These are phyloP conservation scores for Caenorhabditis angaria DNA, from an alignment of 2,888 invertebrate genomes.

Conservation along the genomic window DNA sequence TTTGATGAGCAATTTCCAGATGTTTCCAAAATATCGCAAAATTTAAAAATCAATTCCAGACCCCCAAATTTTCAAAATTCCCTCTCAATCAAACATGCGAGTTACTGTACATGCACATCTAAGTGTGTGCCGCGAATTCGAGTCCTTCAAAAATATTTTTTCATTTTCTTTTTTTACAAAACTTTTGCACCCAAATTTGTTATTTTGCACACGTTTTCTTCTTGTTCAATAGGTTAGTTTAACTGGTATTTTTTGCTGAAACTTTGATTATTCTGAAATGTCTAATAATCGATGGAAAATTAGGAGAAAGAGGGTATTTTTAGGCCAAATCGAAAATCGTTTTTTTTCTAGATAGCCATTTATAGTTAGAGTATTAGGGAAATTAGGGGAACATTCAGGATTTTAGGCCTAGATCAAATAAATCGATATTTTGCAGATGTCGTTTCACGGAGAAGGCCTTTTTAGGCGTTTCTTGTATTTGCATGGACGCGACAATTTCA, in stretches of 20 bases:
- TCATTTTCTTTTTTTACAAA: not conserved
- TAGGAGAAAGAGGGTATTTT: no score
- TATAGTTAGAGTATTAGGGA: no score
- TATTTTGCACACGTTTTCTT: no score
- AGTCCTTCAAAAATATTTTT: not conserved
- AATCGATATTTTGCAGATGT: not conserved
- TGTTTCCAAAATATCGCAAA: not conserved
- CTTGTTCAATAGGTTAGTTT: not conserved
- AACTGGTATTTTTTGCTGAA: no score
- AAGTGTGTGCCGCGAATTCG: not conserved
- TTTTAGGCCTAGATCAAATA: not conserved
- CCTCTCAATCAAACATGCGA: not conserved
- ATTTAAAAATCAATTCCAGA: not conserved
- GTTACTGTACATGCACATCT: not conserved
- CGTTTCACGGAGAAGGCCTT: not conserved
- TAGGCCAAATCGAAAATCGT: no score
- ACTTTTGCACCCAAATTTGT: not conserved
- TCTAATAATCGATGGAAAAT: no score
- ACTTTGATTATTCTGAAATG: no score
- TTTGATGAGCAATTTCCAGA: not conserved
- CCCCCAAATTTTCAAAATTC: not conserved
- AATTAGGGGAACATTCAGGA: no score
- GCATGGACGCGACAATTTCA: slow-evolving; percentile 37
- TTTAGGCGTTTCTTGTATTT: slow-evolving; percentile 21
- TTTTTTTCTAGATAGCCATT: no score